Evolutionary conservation across 2,888 invertebrate species (phyloP), one percentile per base, ranked within the genome.

Genomic region (Phymatocera aterrima): DNA sequence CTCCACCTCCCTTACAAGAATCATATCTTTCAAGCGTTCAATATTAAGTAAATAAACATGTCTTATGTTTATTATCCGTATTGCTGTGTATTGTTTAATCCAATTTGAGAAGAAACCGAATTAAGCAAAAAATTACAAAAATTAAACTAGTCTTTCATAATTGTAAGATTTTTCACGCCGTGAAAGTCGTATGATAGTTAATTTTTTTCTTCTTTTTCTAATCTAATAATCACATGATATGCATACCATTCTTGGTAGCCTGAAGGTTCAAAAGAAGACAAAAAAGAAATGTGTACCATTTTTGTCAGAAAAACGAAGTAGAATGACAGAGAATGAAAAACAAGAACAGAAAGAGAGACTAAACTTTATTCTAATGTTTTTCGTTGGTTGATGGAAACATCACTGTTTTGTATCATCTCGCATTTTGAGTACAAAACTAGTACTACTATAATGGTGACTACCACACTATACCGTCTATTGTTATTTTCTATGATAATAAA

Each of bases 401-500:
- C 28, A 57, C 57, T 28, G 18, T 12, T 28, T 57, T 64, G 64
- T 64, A 64, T 64, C 34, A 37, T 37, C 64, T 40, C 64, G 24
- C 28, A 21, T 64, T n/a, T n/a, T n/a, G n/a, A n/a, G 64, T 64
- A 64, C 64, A 64, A 40, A 34, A 54, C 4, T 4, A 54, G 15
- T 6, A 54, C n/a, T n/a, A n/a, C n/a, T n/a, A n/a, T n/a, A n/a
- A n/a, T n/a, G n/a, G n/a, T n/a, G n/a, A n/a, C n/a, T n/a, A 54
- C 3, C n/a, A 51, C 4, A 37, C 15, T 74, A 64, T 46, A 72
- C 79, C 77, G 74, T 82, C 81, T 82, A 80, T 80, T 80, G 77
- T 83, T 80, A 78, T 82, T 77, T n/a, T 79, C 80, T 82, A 80
- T 82, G 82, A 81, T 82, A 83, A 82, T 83, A 81, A 82, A 83